A percentile compares a stretch with the other conserved stretches of the same genome.
These are phyloP conservation scores for Stegodyphus dumicola DNA, from an alignment of 1,140 invertebrate genomes.

Conservation along the genomic window DNA sequence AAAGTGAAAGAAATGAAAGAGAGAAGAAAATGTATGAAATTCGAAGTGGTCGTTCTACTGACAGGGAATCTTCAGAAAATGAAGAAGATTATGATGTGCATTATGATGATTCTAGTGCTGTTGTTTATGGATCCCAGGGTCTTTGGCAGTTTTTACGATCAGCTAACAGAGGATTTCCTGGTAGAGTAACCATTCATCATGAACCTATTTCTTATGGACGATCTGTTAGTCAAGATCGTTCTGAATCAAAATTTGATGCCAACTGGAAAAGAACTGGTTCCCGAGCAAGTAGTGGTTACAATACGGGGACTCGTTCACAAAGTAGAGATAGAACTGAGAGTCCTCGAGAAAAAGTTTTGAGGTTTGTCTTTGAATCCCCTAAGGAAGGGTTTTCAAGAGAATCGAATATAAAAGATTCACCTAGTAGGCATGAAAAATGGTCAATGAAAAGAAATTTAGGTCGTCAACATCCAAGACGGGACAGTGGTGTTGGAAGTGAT, in stretches of 20 bases:
- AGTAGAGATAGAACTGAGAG: constrained; percentile 58
- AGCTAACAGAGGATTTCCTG: constrained; percentile 32
- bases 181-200: constrained; percentile 8
- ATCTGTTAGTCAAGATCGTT: constrained; percentile 53
- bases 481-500: constrained; percentile 61
- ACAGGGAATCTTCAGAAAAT: constrained; percentile 57
- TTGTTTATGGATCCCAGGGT: constrained; percentile 61
- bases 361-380: constrained; percentile 55
- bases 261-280: constrained; percentile 45
- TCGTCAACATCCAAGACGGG: constrained; percentile 45
- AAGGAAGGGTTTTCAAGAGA: constrained; percentile 10
- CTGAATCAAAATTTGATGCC: constrained; percentile 29
- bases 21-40: constrained; percentile 31
- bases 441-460: constrained; percentile 17
- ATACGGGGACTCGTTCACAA: constrained; percentile 51
- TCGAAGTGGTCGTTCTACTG: constrained; percentile 33
- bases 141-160: constrained; percentile 56
- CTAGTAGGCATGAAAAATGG: constrained; percentile 42
- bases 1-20: constrained; percentile 43
- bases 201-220: constrained; percentile 34
- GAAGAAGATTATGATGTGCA: constrained; percentile 60
- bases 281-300: constrained; percentile 50
- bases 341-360: constrained; percentile 56
- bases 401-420: constrained; percentile 7
- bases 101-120: constrained; percentile 54